Percentiles rank a stretch among this genome's conserved stretches.
Evolutionary conservation across 2,888 invertebrate genomes (phyloP).

Genomic region (Plagiodera versicolora): DNA sequence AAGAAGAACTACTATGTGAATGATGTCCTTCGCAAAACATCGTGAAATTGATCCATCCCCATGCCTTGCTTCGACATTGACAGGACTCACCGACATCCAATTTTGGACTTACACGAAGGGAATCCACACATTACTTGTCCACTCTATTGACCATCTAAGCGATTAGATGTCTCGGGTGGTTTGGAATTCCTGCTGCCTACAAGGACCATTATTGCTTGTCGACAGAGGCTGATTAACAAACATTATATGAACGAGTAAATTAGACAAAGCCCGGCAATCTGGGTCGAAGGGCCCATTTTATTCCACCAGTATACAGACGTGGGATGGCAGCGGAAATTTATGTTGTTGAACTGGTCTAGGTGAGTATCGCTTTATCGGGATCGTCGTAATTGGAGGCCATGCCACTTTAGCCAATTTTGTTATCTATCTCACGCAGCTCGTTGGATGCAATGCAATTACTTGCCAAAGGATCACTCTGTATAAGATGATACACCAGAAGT

Average conservation of each 20-base stretch:
- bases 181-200: conserved; percentile 4
- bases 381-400: background rate
- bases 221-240: conserved; percentile 11
- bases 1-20: no score
- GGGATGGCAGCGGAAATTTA: background rate
- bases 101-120: background rate
- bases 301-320: background rate
- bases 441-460: no score
- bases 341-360: background rate
- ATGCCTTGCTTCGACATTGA: no score
- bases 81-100: background rate
- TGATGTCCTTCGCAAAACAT: no score
- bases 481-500: no score
- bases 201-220: conserved; percentile 10
- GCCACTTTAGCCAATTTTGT: no score
- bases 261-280: conserved; percentile 9
- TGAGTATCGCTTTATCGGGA: background rate
- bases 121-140: background rate
- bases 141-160: background rate
- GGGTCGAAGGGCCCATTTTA: conserved; percentile 6
- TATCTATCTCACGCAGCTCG: no score
- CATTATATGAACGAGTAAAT: conserved; percentile 17
- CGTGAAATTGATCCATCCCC: no score
- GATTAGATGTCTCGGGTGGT: background rate
- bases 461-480: no score